phyloP scores from a whole-genome alignment of 92 coral and sea anemone species.

The Epizoanthus stellaris region DNA sequence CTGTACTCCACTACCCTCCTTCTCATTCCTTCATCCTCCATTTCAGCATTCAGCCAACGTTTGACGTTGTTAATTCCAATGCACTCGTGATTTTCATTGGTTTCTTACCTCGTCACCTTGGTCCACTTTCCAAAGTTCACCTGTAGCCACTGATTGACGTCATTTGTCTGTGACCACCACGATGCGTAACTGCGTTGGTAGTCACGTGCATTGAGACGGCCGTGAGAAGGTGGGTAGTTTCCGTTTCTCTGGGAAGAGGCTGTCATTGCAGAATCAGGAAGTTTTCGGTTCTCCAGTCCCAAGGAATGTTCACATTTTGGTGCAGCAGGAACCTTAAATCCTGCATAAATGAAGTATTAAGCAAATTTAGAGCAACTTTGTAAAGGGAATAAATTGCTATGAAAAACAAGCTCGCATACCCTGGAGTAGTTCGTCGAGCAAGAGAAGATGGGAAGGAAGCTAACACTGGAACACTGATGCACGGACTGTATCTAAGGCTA shows the following conservation, averaged over 20 bases:
- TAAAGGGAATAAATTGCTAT: no score
- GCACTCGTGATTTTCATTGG: not conserved
- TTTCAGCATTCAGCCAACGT: no score
- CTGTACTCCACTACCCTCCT: no score
- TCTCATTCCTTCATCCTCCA: no score
- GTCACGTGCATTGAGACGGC: conserved; percentile 15
- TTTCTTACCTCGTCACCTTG: conserved; percentile 15
- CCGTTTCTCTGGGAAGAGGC: conserved; percentile 1
- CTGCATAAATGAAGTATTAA: not conserved
- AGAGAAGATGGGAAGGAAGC: no score
- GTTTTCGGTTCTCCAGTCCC: conserved; percentile 28
- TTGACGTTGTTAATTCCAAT: no score
- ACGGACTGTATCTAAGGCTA: no score
- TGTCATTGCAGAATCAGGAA: conserved; percentile 32
- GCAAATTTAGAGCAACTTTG: not conserved
- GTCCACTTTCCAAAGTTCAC: conserved; percentile 25
- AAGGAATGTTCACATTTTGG: conserved; percentile 13
- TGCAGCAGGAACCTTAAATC: conserved; percentile 11
- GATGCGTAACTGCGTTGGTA: conserved; percentile 13
- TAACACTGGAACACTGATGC: no score
- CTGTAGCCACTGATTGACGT: conserved; percentile 29
- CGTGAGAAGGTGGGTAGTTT: not conserved
- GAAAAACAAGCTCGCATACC: no score
- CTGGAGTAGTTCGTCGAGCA: no score
- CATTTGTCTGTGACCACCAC: conserved; percentile 13